Percentiles rank a stretch among this genome's conserved stretches.
phyloP scores from a whole-genome alignment of 2,888 invertebrate species.

The Philopedon plagiatum region DNA sequence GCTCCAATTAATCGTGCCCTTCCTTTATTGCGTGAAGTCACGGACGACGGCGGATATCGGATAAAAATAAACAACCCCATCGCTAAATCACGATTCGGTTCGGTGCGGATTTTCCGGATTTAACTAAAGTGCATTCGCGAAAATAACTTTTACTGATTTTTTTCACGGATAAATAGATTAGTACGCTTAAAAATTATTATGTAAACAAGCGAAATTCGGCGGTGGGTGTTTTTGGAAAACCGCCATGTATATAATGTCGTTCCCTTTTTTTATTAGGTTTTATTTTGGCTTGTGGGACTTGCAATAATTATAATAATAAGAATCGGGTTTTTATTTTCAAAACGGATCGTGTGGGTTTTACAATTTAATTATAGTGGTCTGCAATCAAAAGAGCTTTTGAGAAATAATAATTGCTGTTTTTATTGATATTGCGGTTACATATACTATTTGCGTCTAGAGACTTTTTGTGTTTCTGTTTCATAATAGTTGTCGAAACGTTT shows the following conservation, averaged over 20 bases:
- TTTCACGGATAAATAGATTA: conserved; percentile 4
- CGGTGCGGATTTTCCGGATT: conserved; percentile 22
- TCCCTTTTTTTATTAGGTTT: conserved; percentile 1
- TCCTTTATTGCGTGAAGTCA: conserved; percentile 20
- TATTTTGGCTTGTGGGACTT: neutral
- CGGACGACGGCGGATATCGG: conserved; percentile 1
- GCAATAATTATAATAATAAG: neutral
- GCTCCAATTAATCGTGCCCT: conserved; percentile 14
- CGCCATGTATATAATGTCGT: conserved; percentile 1
- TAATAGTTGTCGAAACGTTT: too few species aligned
- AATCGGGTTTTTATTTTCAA: neutral
- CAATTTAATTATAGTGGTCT: neutral
- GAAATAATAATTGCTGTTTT: too few species aligned
- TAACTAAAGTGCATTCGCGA: conserved; percentile 5
- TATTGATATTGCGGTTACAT: neutral
- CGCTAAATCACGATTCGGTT: conserved; percentile 9
- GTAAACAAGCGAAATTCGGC: neutral
- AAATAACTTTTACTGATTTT: conserved; percentile 11
- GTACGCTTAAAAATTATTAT: neutral
- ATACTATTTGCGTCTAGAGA: too few species aligned
- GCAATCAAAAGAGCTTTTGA: too few species aligned
- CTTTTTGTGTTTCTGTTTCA: too few species aligned
- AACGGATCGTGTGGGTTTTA: neutral
- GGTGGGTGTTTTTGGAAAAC: neutral
- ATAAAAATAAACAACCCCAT: conserved; percentile 19